These are phyloP conservation scores for Ciconia nigra DNA, from an alignment of 2,797 vertebrate genomes.

Conservation along the genomic window DNA sequence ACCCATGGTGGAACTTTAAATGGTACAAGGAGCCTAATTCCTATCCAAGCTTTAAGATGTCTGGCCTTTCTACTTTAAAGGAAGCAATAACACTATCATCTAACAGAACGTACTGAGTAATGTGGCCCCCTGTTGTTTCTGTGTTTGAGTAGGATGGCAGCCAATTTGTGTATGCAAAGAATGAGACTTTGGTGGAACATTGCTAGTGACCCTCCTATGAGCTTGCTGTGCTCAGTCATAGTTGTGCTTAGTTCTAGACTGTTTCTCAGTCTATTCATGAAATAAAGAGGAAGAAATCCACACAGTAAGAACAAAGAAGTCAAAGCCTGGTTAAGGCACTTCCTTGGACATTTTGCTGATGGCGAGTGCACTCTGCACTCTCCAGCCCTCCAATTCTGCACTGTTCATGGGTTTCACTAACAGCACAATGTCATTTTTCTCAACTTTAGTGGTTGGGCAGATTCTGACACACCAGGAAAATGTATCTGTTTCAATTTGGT, in stretches of 20 bases:
- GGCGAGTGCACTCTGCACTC: neutral
- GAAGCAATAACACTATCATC: neutral
- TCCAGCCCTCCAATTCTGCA: neutral
- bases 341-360: neutral
- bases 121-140: neutral
- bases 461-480: conserved; percentile 45
- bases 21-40: neutral
- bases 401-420: neutral
- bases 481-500: conserved; percentile 58
- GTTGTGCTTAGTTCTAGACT: neutral
- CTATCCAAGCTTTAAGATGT: neutral
- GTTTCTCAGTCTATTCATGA: neutral
- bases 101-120: neutral
- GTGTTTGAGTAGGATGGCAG: neutral
- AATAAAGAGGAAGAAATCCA: neutral
- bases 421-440: conserved; percentile 14
- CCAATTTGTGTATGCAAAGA: neutral
- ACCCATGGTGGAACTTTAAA: neutral
- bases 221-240: neutral
- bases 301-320: neutral
- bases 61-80: neutral
- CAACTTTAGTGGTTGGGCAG: neutral
- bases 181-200: neutral
- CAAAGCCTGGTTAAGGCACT: neutral
- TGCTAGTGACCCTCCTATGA: neutral